Percentiles rank a stretch among this genome's conserved stretches.
phyloP scores from a whole-genome alignment of 2,113 vertebrate species.

The Butorides virescens region DNA sequence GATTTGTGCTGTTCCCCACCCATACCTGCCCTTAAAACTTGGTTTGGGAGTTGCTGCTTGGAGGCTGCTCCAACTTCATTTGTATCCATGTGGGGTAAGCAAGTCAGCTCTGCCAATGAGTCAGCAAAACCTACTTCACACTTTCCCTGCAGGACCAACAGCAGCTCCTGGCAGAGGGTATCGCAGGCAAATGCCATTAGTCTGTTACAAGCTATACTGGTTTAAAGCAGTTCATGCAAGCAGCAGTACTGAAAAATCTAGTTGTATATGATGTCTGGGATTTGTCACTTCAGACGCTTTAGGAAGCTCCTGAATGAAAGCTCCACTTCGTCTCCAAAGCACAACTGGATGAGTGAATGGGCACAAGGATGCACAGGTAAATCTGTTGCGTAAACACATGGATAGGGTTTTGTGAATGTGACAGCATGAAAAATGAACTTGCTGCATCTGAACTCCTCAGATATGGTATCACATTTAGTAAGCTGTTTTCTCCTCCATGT shows the following conservation, averaged over 20 bases:
- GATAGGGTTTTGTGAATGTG: background rate
- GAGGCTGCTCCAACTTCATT: background rate
- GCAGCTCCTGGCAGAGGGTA: background rate
- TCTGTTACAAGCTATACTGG: background rate
- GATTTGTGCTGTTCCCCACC: background rate
- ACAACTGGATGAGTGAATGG: background rate
- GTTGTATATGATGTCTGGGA: rapidly evolving
- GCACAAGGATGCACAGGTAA: background rate
- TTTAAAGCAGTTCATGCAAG: background rate
- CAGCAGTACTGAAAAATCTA: background rate
- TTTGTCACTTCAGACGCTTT: background rate
- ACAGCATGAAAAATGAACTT: background rate
- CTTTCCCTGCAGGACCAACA: background rate
- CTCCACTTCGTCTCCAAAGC: background rate
- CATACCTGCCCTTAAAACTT: background rate
- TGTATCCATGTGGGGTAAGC: background rate
- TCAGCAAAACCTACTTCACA: background rate
- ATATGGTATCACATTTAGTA: background rate
- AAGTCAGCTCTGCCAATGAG: background rate
- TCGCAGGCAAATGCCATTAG: background rate
- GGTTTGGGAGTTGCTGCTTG: background rate
- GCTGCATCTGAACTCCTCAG: constrained; percentile 4
- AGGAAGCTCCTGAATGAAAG: background rate
- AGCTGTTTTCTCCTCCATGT: background rate
- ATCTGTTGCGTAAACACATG: background rate